Evolutionary conservation across 2,113 vertebrate genomes (phyloP).

Genomic region (Xenopus tropicalis): UCB_Xtro_10.0 CM004446.2:66502001-66502500

Average conservation of each 20-base stretch:
- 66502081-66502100: conserved; percentile 52
- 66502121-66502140: conserved; percentile 54
- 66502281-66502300: not conserved
- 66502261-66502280: conserved; percentile 14
- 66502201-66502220: conserved; percentile 33
- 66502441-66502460: too few relatives aligned
- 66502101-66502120: conserved; percentile 49
- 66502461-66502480: too few relatives aligned
- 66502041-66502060: conserved; percentile 64
- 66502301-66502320: not conserved
- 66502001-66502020: conserved; percentile 9
- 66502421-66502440: too few relatives aligned
- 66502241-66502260: conserved; percentile 7
- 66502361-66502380: not conserved
- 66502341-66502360: not conserved
- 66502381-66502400: not conserved
- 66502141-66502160: conserved; percentile 56
- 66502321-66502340: not conserved
- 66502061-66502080: conserved; percentile 58
- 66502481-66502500: too few relatives aligned
- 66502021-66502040: conserved; percentile 45
- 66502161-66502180: conserved; percentile 48
- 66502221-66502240: conserved; percentile 38
- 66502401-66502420: not conserved
- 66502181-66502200: conserved; percentile 45